Percentiles rank a stretch among this genome's conserved stretches.
phyloP scores from a whole-genome alignment of 2,888 invertebrate species.

The Pediacus dermestoides region DNA sequence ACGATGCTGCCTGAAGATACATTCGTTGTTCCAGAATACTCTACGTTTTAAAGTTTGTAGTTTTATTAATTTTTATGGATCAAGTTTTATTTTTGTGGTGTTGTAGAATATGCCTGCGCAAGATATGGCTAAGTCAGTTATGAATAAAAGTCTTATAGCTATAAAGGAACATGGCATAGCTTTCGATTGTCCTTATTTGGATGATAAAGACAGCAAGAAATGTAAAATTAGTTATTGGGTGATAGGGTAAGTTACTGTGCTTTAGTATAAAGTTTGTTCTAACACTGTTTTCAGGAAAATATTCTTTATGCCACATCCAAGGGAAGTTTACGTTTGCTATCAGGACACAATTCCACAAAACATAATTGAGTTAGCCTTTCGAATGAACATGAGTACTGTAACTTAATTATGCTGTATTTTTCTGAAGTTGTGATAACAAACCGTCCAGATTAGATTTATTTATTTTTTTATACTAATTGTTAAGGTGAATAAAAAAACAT shows the following conservation, averaged over 20 bases:
- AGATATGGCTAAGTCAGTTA: conserved; percentile 50
- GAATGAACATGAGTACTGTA: conserved; percentile 48
- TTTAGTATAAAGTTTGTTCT: conserved; percentile 8
- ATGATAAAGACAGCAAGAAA: conserved; percentile 46
- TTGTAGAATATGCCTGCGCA: conserved; percentile 49
- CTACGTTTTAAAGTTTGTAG: conserved; percentile 54
- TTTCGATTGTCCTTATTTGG: conserved; percentile 59
- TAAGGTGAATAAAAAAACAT: too few relatives aligned
- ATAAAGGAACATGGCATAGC: conserved; percentile 82
- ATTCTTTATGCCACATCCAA: conserved; percentile 70
- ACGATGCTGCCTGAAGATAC: conserved; percentile 67
- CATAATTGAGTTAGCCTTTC: conserved; percentile 83
- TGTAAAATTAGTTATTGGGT: conserved; percentile 70
- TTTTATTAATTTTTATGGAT: conserved; percentile 10
- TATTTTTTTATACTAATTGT: too few relatives aligned
- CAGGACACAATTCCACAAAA: conserved; percentile 84
- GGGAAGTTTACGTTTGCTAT: conserved; percentile 85
- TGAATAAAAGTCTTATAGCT: conserved; percentile 72
- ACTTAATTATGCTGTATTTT: too few relatives aligned
- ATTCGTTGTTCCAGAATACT: conserved; percentile 68
- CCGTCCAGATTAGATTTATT: too few relatives aligned
- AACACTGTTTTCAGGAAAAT: conserved; percentile 52
- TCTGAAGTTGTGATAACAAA: too few relatives aligned
- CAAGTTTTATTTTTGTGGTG: conserved; percentile 4
- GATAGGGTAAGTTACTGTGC: conserved; percentile 60